Evolutionary conservation across 2,113 vertebrate species (phyloP), one percentile per base, ranked within the genome.

Genomic region (Tichodroma muraria): DNA sequence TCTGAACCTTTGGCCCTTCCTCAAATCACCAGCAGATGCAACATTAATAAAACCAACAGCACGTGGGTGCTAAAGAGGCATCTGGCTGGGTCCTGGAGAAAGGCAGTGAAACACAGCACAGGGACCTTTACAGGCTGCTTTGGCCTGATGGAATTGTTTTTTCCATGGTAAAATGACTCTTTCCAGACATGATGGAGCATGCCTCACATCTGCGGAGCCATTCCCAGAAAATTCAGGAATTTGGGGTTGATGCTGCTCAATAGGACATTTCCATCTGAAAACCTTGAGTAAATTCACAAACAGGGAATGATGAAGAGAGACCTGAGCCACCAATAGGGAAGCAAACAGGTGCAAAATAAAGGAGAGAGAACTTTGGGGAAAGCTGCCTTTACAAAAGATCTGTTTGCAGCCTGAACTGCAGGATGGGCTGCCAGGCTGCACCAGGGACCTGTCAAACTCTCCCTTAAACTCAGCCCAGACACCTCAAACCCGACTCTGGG

Each of bases 1-100:
- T 94, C 90, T 91, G 91, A 93, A 95, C 93, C 95, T 95, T 93
- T 95, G 94, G 88, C 93, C 94, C 89, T 77, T 44, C 76, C 79
- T 96, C 82, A 95, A 95, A 96, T 95, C 91, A 80, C 81, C 72
- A 59, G 94, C 95, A 95, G 93, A 95, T 88, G 89, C 76, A 28
- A 47, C 93, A 95, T 91, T 93, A 94, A 95, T 95, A 94, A 94
- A 96, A 91, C 33, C 94, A 80, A 59, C 27, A 95, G 94, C 88
- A 94, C 79, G 13, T 78, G 85, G 89, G 23, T 94, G 44, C 89
- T 94, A 75, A 91, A 87, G 81, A 96, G 87, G 94, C 93, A 91
- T 87, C 86, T 83, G 93, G 84, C 84, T 70, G 85, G 84, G 53
- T 60, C 52, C 91, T 91, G 89, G 49, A 28, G 56, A 47, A 23